A percentile compares a stretch with the other conserved stretches of the same genome.
Conservation (phyloP, 2,797 vertebrate genomes). For the Meriones psammophilus region DNA sequence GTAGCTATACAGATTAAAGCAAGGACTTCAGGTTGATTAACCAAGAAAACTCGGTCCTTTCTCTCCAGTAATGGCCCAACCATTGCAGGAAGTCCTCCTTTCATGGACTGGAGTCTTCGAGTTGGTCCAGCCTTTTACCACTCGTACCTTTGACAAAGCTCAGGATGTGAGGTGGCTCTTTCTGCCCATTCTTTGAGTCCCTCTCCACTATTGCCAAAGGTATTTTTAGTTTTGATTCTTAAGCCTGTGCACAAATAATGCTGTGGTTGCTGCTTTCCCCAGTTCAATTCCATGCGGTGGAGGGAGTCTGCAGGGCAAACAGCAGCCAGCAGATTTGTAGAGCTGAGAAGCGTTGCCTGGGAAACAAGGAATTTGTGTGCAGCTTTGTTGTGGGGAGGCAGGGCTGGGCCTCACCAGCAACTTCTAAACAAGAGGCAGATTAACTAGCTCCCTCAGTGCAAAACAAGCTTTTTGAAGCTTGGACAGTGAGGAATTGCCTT, state of each 20-base stretch:
- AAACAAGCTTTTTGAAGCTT: constrained; percentile 71
- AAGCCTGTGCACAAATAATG: not conserved
- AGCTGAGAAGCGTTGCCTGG: constrained; percentile 65
- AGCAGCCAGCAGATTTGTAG: not conserved
- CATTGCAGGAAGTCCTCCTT: not conserved
- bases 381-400: constrained; percentile 71
- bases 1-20: not conserved
- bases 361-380: constrained; percentile 82
- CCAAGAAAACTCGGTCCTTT: not conserved
- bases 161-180: not conserved
- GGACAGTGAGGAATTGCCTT: constrained; percentile 70
- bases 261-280: not conserved
- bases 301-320: constrained; percentile 41
- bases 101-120: not conserved
- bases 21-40: not conserved
- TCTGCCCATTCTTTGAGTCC: not conserved
- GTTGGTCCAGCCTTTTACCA: not conserved
- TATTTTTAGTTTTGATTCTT: constrained; percentile 22
- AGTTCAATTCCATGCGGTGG: not conserved
- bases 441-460: constrained; percentile 72
- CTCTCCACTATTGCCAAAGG: not conserved
- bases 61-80: not conserved
- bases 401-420: constrained; percentile 48
- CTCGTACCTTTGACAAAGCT: not conserved
- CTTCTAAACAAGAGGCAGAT: constrained; percentile 70